phyloP scores from a whole-genome alignment of 1,140 invertebrate genomes.

The Trichonephila clavipes region DNA sequence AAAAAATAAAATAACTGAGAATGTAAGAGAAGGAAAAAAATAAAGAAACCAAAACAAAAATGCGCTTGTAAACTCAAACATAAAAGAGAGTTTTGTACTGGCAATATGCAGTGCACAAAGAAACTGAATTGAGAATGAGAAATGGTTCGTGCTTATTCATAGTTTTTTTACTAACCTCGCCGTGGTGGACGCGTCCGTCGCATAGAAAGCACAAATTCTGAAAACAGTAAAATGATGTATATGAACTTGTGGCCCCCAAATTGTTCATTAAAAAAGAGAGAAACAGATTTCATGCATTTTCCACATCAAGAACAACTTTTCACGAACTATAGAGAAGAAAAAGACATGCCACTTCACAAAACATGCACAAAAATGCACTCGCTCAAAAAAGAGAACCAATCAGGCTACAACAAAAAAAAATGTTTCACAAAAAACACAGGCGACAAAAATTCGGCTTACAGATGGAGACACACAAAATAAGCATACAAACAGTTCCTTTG shows the following conservation, averaged over 20 bases:
- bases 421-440: neutral
- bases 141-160: slow-evolving; percentile 46
- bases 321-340: slow-evolving; percentile 26
- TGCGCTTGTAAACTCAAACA: too few species aligned
- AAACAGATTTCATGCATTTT: slow-evolving; percentile 75
- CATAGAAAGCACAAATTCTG: slow-evolving; percentile 71
- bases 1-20: neutral
- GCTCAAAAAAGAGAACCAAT: slow-evolving; percentile 36
- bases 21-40: neutral
- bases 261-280: slow-evolving; percentile 59
- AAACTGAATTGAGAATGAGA: neutral
- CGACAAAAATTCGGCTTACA: neutral
- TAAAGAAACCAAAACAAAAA: neutral
- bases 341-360: slow-evolving; percentile 62
- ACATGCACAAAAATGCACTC: slow-evolving; percentile 57
- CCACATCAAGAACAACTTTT: slow-evolving; percentile 66
- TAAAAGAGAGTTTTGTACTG: neutral
- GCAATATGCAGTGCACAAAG: slow-evolving; percentile 58
- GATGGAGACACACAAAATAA: neutral
- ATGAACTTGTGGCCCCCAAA: slow-evolving; percentile 62
- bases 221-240: slow-evolving; percentile 74
- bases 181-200: slow-evolving; percentile 58
- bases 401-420: slow-evolving; percentile 40
- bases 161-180: slow-evolving; percentile 73
- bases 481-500: neutral